Percentiles rank a stretch among this genome's conserved stretches.
These are phyloP conservation scores for Podiceps cristatus DNA, from an alignment of 2,113 vertebrate species.

Conservation along the genomic window DNA sequence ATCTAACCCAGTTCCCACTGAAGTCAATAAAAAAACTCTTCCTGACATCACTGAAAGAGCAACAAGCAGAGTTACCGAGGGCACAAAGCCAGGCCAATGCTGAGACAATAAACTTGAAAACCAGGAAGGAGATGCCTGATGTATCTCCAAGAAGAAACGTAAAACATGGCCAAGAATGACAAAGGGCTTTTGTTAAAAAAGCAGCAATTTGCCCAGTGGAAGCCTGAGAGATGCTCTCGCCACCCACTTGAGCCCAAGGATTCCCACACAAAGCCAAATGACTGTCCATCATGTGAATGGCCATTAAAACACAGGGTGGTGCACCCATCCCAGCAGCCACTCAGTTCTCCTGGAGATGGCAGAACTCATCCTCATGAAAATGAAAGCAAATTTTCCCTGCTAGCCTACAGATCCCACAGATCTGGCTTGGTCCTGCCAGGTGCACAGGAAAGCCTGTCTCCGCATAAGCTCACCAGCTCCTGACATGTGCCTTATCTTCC, in stretches of 20 bases:
- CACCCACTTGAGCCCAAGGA: background rate
- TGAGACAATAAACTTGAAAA: constrained; percentile 43
- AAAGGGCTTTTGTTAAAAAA: constrained; percentile 41
- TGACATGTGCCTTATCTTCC: background rate
- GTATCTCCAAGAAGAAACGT: constrained; percentile 20
- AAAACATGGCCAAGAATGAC: constrained; percentile 1
- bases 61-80: background rate
- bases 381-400: background rate
- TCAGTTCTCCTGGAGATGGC: background rate
- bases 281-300: background rate
- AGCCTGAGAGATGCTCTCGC: background rate
- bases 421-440: background rate
- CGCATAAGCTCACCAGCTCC: background rate
- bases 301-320: background rate
- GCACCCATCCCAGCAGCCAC: background rate
- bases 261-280: background rate
- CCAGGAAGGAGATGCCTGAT: background rate
- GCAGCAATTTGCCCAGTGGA: background rate
- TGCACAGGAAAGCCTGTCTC: background rate
- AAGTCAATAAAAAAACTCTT: background rate
- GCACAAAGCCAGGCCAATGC: background rate
- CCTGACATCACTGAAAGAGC: constrained; percentile 4
- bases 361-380: background rate
- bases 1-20: constrained; percentile 33
- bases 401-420: background rate